Conservation (phyloP, 2,888 invertebrate species). For the Lasiommata megera region DNA sequence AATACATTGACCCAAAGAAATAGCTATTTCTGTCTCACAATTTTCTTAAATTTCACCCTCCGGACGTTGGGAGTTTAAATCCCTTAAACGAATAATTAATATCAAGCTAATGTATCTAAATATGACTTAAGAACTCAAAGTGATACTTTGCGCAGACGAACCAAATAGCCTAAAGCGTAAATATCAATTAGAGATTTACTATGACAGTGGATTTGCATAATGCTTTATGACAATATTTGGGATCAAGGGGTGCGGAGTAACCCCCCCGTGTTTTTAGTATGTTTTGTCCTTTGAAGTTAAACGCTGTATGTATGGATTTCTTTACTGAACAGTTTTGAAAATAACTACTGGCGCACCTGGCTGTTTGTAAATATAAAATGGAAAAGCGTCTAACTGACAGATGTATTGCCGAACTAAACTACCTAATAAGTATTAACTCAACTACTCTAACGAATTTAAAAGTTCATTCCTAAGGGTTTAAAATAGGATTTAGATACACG, state of each 20-base stretch:
- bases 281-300: not conserved
- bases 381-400: too few relatives aligned
- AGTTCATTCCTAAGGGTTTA: too few relatives aligned
- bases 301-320: too few relatives aligned
- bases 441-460: too few relatives aligned
- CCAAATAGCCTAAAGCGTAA: conserved; percentile 46
- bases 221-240: conserved; percentile 50
- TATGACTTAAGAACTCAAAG: conserved; percentile 7
- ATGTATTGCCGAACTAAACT: too few relatives aligned
- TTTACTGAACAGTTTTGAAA: too few relatives aligned
- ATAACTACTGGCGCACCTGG: too few relatives aligned
- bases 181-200: conserved; percentile 49
- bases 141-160: not conserved
- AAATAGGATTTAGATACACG: too few relatives aligned
- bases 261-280: not conserved
- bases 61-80: not conserved
- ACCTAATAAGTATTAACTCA: too few relatives aligned
- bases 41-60: not conserved
- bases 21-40: too few relatives aligned
- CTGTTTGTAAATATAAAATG: too few relatives aligned
- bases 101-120: conserved; percentile 7
- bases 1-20: too few relatives aligned
- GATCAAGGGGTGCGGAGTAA: not conserved
- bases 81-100: conserved; percentile 6
- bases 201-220: conserved; percentile 49